Conservation (phyloP, 1,140 invertebrate genomes). For the Thaumatotibia leucotreta region DNA sequence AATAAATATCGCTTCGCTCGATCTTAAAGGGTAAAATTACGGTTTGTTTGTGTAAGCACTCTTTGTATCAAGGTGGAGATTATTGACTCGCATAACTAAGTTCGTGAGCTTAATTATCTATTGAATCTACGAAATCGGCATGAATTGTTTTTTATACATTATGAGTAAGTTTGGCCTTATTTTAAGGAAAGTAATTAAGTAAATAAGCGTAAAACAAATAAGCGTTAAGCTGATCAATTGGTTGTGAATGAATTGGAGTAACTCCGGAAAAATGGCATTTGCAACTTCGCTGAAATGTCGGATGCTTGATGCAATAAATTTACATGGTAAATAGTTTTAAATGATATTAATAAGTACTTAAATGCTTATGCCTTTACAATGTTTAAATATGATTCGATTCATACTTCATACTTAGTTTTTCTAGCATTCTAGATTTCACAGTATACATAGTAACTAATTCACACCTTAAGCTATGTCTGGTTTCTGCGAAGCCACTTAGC, state of each 20-base stretch:
- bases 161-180: not conserved
- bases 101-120: not conserved
- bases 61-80: not conserved
- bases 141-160: not conserved
- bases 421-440: not conserved
- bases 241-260: no score
- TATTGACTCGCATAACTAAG: not conserved
- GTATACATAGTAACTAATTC: not conserved
- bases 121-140: not conserved
- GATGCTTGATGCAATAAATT: no score
- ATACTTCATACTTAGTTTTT: no score
- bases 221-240: no score
- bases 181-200: not conserved
- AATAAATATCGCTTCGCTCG: not conserved
- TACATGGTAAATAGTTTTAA: no score
- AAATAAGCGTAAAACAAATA: no score
- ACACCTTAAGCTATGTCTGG: not conserved
- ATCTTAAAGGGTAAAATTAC: slow-evolving; percentile 3
- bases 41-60: not conserved
- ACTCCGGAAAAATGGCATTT: no score
- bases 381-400: not conserved
- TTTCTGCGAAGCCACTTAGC: not conserved
- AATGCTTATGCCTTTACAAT: not conserved
- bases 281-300: no score
- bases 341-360: no score